Percentiles rank a stretch among this genome's conserved stretches.
These are phyloP conservation scores for Brenthis hecate DNA, from an alignment of 2,888 invertebrate species.

Conservation along the genomic window DNA sequence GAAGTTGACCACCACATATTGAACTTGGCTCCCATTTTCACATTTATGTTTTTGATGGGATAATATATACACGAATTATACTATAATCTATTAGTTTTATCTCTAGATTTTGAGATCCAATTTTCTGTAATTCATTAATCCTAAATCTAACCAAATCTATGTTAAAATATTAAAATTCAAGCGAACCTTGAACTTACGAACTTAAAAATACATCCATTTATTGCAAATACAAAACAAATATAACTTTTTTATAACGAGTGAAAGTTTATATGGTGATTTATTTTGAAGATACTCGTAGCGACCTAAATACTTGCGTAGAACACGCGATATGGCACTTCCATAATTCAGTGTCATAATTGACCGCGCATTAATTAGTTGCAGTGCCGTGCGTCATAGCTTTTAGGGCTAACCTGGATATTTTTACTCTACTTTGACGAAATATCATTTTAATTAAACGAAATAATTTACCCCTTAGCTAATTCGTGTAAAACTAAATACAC, in stretches of 20 bases:
- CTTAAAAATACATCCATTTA: too few species aligned
- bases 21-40: too few species aligned
- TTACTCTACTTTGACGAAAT: slow-evolving; percentile 7
- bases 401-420: slow-evolving; percentile 27
- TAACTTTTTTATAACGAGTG: not conserved
- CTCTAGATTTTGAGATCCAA: too few species aligned
- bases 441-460: not conserved
- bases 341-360: slow-evolving; percentile 71
- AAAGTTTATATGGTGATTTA: slow-evolving; percentile 14
- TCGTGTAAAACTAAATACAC: not conserved
- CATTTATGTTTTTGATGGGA: too few species aligned
- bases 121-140: too few species aligned
- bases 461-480: not conserved
- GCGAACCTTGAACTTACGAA: too few species aligned
- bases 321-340: slow-evolving; percentile 65
- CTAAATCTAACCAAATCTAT: too few species aligned
- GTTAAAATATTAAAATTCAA: too few species aligned
- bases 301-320: slow-evolving; percentile 46
- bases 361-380: slow-evolving; percentile 56
- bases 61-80: too few species aligned
- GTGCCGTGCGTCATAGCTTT: slow-evolving; percentile 43
- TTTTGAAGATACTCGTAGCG: slow-evolving; percentile 30
- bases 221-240: too few species aligned
- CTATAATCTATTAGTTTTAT: too few species aligned
- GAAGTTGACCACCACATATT: too few species aligned